Percentiles rank a stretch among this genome's conserved stretches.
These are phyloP conservation scores for Pediacus dermestoides DNA, from an alignment of 2,888 invertebrate species.

Conservation along the genomic window DNA sequence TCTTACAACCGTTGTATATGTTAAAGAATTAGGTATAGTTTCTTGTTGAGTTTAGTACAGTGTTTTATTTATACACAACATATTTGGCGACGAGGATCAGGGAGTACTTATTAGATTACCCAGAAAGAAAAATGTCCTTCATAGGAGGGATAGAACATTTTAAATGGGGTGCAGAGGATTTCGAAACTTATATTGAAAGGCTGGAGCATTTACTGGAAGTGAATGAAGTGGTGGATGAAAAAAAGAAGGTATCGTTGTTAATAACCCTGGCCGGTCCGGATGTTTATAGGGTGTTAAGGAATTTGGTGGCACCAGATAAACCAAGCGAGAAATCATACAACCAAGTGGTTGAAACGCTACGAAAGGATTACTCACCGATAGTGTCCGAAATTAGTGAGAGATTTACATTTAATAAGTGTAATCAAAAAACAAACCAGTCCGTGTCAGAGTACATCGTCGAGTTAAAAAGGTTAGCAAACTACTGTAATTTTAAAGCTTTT, in stretches of 20 bases:
- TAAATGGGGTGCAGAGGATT: conserved; percentile 8
- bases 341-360: conserved; percentile 16
- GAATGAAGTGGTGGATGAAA: conserved; percentile 18
- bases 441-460: conserved; percentile 19
- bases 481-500: conserved; percentile 27
- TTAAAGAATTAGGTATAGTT: too few species aligned
- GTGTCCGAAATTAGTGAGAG: conserved; percentile 24
- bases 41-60: too few species aligned
- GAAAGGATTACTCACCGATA: conserved; percentile 19
- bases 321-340: conserved; percentile 17
- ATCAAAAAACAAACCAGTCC: conserved; percentile 19
- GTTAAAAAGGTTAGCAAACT: conserved; percentile 23
- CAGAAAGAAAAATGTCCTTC: too few species aligned
- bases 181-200: conserved; percentile 18
- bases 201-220: conserved; percentile 21
- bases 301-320: conserved; percentile 16
- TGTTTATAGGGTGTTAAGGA: conserved; percentile 18
- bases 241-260: conserved; percentile 23
- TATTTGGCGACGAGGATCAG: conserved; percentile 3
- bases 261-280: conserved; percentile 24
- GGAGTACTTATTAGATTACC: too few species aligned
- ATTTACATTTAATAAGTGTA: conserved; percentile 25
- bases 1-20: too few species aligned
- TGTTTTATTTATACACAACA: too few species aligned
- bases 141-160: conserved; percentile 15